Percentiles rank a stretch among this genome's conserved stretches.
phyloP scores from a whole-genome alignment of 2,797 vertebrate species.

The Discoglossus pictus region DNA sequence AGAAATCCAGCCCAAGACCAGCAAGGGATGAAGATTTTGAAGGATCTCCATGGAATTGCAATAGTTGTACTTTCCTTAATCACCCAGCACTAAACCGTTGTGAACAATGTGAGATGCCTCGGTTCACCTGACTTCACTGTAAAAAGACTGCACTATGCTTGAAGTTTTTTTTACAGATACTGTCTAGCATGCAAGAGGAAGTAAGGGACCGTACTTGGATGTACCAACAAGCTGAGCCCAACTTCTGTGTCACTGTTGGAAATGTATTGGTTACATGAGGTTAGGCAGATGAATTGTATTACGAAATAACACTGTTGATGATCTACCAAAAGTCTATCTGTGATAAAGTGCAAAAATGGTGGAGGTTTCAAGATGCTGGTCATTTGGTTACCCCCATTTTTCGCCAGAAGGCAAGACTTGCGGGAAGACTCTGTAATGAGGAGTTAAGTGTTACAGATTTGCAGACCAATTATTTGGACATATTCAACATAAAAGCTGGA shows the following conservation, averaged over 20 bases:
- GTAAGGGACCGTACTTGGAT: constrained; percentile 37
- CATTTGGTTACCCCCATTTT: constrained; percentile 39
- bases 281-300: neutral
- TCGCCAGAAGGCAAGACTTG: constrained; percentile 29
- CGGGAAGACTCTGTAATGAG: constrained; percentile 3
- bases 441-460: constrained; percentile 68
- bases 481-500: constrained; percentile 14
- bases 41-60: constrained; percentile 96
- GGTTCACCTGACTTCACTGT: constrained; percentile 85
- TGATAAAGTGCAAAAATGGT: constrained; percentile 24
- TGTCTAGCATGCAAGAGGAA: constrained; percentile 46
- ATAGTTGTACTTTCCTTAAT: constrained; percentile 98
- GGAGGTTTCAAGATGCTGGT: constrained; percentile 47
- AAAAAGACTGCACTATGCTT: constrained; percentile 52
- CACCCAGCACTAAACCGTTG: constrained; percentile 98
- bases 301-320: constrained; percentile 20
- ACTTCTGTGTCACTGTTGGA: constrained; percentile 20
- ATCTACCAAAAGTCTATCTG: constrained; percentile 33
- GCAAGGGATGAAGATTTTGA: constrained; percentile 95
- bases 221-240: constrained; percentile 42
- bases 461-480: constrained; percentile 65
- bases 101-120: constrained; percentile 98
- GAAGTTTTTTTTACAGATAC: constrained; percentile 52
- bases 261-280: constrained; percentile 17
- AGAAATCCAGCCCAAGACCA: constrained; percentile 73